Evolutionary conservation across 2,113 vertebrate species (phyloP).

Genomic region (Thymallus thymallus): DNA sequence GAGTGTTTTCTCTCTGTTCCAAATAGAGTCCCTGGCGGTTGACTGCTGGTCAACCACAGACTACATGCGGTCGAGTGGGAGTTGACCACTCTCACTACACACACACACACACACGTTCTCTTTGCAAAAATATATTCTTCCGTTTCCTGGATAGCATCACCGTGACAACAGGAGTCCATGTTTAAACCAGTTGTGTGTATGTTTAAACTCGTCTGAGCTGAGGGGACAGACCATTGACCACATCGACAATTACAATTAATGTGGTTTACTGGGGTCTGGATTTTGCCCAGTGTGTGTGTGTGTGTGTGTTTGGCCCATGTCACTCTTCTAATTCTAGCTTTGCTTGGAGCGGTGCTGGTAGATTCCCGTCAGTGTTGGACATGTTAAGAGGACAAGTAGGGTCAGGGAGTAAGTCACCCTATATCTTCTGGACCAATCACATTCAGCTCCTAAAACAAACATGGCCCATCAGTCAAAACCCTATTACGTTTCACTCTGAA

Average conservation of each 20-base stretch:
- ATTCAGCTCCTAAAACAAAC: slow-evolving; percentile 46
- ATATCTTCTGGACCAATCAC: slow-evolving; percentile 36
- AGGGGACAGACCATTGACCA: slow-evolving; percentile 58
- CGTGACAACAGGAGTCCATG: slow-evolving; percentile 61
- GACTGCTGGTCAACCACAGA: slow-evolving; percentile 69
- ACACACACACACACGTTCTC: slow-evolving; percentile 52
- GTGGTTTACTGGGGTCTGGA: slow-evolving; percentile 61
- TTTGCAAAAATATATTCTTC: slow-evolving; percentile 35
- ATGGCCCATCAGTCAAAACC: no score
- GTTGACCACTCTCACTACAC: slow-evolving; percentile 65
- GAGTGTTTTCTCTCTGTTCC: slow-evolving; percentile 64
- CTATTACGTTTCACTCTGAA: neutral
- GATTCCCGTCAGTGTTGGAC: slow-evolving; percentile 61
- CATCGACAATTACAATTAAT: slow-evolving; percentile 71
- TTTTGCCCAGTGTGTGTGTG: slow-evolving; percentile 24
- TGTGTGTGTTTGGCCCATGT: slow-evolving; percentile 34
- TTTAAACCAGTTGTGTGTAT: slow-evolving; percentile 56
- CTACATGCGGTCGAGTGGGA: slow-evolving; percentile 66
- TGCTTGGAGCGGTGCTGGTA: slow-evolving; percentile 59
- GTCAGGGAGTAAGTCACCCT: slow-evolving; percentile 17
- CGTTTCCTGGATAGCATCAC: slow-evolving; percentile 64
- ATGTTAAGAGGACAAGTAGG: slow-evolving; percentile 56
- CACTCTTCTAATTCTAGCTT: slow-evolving; percentile 65
- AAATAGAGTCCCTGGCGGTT: slow-evolving; percentile 68
- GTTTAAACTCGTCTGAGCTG: slow-evolving; percentile 27